Base-by-base conservation (phyloP, 2,113 vertebrate species). In the Setophaga kirtlandii region DNA sequence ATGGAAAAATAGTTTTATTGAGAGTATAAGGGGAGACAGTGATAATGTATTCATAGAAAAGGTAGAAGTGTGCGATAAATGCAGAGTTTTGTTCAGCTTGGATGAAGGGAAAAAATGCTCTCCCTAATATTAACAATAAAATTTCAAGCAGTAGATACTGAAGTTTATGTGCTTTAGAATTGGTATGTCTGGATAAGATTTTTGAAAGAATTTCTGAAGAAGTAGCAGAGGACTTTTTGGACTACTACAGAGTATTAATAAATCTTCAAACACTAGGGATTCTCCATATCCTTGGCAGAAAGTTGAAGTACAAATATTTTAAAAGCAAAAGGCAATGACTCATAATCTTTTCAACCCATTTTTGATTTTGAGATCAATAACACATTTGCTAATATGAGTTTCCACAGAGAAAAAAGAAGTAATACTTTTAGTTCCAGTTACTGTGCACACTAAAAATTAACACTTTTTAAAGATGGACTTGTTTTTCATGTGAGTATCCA, bases 231-330 rank as follows among this genome's bases (percentile, higher is more conserved):
- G 28, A 69, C 25, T 92, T 95, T 76, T 86, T 94, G 83, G 67
- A 44, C 67, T 77, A 59, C 50, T 70, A 24, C 59, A 62, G 31
- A 62, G 77, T 73, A 55, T 49, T 35, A 89, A 92, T 92, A 88
- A 94, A 93, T 83, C 79, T 90, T 94, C 33, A 62, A 11, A 55
- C 35, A 60, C 15, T 58, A 39, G 62, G 67, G 15, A 23, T 90
- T 88, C 79, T 94, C 47, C 59, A 35, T 86, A 58, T 69, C 58
- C 63, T 88, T 94, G 94, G 88, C 86, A 86, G 46, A 86, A 88
- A 70, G 42, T 47, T 74, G 50, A 70, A 59, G 28, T 62, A 25
- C 12, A 59, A 47, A 31, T 84, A 91, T 65, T 92, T 92, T 83
- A 85, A 83, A 93, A 64, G 49, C 53, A 82, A 84, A 80, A 94